Evolutionary conservation across 1,140 invertebrate genomes (phyloP).

Genomic region (Bombus superbus): DNA sequence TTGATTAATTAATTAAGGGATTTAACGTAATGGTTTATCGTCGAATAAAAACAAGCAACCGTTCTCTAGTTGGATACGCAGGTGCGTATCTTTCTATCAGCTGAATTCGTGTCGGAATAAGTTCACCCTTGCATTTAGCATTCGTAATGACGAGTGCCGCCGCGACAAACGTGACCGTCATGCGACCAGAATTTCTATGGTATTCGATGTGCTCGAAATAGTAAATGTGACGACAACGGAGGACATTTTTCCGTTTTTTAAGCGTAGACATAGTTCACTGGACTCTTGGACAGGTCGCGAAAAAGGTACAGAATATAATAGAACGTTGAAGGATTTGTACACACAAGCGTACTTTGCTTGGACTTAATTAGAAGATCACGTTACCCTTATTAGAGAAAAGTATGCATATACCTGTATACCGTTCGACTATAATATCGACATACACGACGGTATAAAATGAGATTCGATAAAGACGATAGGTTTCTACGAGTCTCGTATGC

Average conservation of each 20-base stretch:
- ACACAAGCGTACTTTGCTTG: constrained; percentile 27
- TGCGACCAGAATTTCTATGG: background rate
- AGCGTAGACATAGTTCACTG: constrained; percentile 12
- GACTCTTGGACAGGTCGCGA: background rate
- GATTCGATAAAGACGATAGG: constrained; percentile 22
- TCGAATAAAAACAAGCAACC: constrained; percentile 55
- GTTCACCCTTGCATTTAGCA: constrained; percentile 37
- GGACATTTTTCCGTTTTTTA: constrained; percentile 10
- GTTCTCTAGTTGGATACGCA: constrained; percentile 15
- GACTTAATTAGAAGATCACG: constrained; percentile 51
- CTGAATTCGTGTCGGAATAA: constrained; percentile 37
- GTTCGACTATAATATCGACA: constrained; percentile 21
- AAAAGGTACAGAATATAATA: background rate
- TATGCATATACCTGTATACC: constrained; percentile 22
- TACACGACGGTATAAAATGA: background rate
- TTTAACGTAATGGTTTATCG: constrained; percentile 60
- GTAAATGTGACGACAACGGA: constrained; percentile 56
- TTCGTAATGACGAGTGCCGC: background rate
- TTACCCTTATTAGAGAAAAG: constrained; percentile 21
- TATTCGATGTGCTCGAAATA: background rate
- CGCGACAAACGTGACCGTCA: constrained; percentile 25
- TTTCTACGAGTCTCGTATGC: constrained; percentile 49
- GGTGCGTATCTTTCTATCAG: background rate
- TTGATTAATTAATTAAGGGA: constrained; percentile 71
- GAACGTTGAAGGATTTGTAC: constrained; percentile 34